Base-by-base conservation (phyloP, 1,140 invertebrate species). In the Euglossa dilemma region DNA sequence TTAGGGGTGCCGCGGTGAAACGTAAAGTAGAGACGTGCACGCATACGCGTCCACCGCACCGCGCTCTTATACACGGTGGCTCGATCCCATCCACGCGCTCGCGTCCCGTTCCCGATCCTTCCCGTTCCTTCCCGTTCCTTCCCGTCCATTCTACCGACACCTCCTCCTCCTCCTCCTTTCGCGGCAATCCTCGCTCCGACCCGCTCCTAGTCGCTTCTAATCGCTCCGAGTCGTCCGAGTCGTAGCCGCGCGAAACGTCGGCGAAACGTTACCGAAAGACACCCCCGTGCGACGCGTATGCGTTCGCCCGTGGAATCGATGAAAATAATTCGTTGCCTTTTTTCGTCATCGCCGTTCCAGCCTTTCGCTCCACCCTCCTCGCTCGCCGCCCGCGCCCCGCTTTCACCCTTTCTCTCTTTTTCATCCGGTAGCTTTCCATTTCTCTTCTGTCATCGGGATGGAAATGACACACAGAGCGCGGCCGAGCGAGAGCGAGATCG, bases 291-390 rank as follows among this genome's bases (percentile, higher is more conserved):
- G 14, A 67, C 43, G 43, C 64, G 64, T 45, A 45, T 67, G 45
- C n/a, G 45, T 67, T 67, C 64, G 64, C 20, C 43, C 43, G 76
- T 87, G 59, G 89, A 91, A 90, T 92, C 92, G 92, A 92, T 93
- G 90, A 72, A 91, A 93, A 92, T 93, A 90, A 93, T 93, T 93
- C 90, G 88, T 89, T 89, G 90, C 85, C 85, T 89, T 91, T 92
- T 89, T 92, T 90, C 89, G 88, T 89, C 89, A 92, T 92, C 79
- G 75, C 72, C 74, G 25, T 75, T 63, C 85, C 84, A 43, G 59
- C 73, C 87, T 82, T 88, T 88, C 77, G 16, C 47, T 70, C 16
- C 2, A 47, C 74, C 25, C 6, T 69, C 43, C 54, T 59, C n/a
- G 1, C 36, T 36, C 57, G 23, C 43, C 45, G 20, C 54, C 50